These are phyloP conservation scores for Notarius quadriscutis DNA, from an alignment of 2,113 vertebrate species.

Conservation along the genomic window DNA sequence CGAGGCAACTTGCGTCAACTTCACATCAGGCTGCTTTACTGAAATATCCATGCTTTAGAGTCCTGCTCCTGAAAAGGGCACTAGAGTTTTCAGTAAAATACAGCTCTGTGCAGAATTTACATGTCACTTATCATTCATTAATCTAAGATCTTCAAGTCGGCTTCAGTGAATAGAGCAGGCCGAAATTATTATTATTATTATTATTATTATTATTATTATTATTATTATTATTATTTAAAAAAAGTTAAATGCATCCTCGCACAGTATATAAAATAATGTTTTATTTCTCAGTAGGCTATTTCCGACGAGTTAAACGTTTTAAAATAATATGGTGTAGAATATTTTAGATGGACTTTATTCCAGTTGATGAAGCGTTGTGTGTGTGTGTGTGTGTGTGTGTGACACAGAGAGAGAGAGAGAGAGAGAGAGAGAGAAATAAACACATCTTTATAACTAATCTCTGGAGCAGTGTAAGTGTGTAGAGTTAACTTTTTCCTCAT, in stretches of 20 bases:
- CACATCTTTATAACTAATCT: neutral
- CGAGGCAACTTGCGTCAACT: neutral
- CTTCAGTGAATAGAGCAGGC: neutral
- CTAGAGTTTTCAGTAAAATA: neutral
- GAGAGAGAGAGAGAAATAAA: too few species aligned
- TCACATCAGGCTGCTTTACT: neutral
- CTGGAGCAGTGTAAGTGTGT: neutral
- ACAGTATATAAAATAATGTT: neutral
- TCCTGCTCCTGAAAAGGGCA: neutral
- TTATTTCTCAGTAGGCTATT: neutral
- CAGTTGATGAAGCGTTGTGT: neutral
- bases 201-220: too few species aligned
- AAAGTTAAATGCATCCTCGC: neutral
- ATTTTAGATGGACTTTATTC: neutral
- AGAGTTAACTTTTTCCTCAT: neutral
- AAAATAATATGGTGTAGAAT: neutral
- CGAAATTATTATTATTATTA: neutral
- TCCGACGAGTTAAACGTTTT: neutral
- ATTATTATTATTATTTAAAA: neutral
- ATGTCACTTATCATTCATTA: neutral
- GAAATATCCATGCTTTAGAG: too few species aligned
- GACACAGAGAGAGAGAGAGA: too few species aligned
- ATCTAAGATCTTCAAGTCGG: neutral
- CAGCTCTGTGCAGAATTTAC: neutral
- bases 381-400: neutral